Conservation (phyloP, 2,797 vertebrate species). For the Zalophus californianus region DNA sequence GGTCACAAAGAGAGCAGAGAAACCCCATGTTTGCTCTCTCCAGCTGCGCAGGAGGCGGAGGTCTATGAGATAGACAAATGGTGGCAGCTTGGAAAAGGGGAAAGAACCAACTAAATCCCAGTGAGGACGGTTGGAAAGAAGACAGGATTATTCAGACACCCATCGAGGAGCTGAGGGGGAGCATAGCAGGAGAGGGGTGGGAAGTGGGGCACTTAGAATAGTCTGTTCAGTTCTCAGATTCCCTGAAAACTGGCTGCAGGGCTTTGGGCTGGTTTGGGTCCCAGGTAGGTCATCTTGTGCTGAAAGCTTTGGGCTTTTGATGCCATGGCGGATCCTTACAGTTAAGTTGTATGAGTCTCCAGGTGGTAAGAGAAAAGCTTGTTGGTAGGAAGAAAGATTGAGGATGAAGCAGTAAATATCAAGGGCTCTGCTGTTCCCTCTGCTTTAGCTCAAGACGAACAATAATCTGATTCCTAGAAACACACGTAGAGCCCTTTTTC, state of each 20-base stretch:
- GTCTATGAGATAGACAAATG: neutral
- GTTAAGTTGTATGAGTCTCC: no score
- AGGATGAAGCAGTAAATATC: neutral
- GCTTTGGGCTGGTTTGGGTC: neutral
- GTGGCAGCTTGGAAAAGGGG: neutral
- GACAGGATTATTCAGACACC: neutral
- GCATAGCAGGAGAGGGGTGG: accelerated
- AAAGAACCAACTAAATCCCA: neutral
- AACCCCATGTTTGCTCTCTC: neutral
- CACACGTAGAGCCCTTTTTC: neutral
- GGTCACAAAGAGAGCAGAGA: neutral
- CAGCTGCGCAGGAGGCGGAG: neutral
- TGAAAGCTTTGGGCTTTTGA: neutral
- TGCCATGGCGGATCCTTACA: neutral
- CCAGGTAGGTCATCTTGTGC: neutral
- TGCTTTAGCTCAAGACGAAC: neutral
- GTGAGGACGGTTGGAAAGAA: neutral
- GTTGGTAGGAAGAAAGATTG: neutral
- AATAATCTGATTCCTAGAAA: neutral
- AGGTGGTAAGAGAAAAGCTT: neutral
- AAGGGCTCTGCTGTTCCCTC: neutral
- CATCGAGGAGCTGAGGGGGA: neutral
- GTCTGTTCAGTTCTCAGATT: neutral
- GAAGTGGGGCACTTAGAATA: neutral
- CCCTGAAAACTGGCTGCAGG: neutral